phyloP scores from a whole-genome alignment of 1,140 invertebrate genomes.

The Hyphantria cunea region DNA sequence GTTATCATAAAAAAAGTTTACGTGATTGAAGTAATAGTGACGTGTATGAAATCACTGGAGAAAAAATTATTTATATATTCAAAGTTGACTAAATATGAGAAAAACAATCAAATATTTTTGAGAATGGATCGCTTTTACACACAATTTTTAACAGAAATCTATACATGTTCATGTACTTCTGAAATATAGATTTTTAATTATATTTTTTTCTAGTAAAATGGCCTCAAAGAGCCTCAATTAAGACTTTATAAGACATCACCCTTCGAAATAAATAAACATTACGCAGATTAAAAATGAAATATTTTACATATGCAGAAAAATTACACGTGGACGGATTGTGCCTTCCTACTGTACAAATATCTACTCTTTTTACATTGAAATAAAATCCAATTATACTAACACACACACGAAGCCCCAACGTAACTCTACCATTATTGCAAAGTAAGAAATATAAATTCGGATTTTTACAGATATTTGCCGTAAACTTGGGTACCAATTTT shows the following conservation, averaged over 20 bases:
- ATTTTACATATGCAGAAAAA: conserved; percentile 35
- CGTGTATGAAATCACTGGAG: no score
- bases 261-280: conserved; percentile 13
- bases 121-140: no score
- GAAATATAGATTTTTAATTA: no score
- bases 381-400: conserved; percentile 23
- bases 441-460: conserved; percentile 30
- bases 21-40: no score
- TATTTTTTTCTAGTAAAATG: no score
- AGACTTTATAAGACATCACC: background rate
- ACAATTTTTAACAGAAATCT: no score
- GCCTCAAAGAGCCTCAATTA: no score
- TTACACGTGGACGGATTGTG: conserved; percentile 66
- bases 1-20: no score
- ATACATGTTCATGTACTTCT: no score
- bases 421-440: conserved; percentile 17
- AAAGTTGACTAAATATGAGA: no score
- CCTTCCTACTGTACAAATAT: conserved; percentile 39
- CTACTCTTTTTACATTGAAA: conserved; percentile 20
- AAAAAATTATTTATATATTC: no score
- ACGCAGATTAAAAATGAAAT: conserved; percentile 1
- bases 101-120: no score
- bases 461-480: conserved; percentile 22
- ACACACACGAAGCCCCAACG: conserved; percentile 19
- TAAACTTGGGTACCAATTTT: background rate